Evolutionary conservation across 2,113 vertebrate genomes (phyloP).

Genomic region (Hyaena hyaena): DNA sequence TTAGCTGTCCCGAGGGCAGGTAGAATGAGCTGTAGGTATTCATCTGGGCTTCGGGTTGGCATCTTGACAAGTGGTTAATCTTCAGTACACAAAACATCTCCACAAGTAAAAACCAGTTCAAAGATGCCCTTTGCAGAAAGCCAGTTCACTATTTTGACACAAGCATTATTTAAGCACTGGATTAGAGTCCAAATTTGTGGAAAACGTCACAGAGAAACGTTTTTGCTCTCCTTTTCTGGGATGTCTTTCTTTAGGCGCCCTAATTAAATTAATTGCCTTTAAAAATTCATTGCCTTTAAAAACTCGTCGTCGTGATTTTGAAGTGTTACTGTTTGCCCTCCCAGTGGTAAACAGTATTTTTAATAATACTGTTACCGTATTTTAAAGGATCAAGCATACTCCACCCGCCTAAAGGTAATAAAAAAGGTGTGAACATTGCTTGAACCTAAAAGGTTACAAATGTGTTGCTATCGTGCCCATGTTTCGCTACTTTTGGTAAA

Average conservation of each 20-base stretch:
- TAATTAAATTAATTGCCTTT: slow-evolving; percentile 28
- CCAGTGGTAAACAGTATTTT: background rate
- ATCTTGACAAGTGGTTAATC: slow-evolving; percentile 79
- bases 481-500: background rate
- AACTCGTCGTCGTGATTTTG: background rate
- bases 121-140: slow-evolving; percentile 64
- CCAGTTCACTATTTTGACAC: slow-evolving; percentile 73
- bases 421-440: background rate
- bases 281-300: background rate
- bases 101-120: slow-evolving; percentile 84
- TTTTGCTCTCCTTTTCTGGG: slow-evolving; percentile 33
- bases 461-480: background rate
- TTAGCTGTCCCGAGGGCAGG: slow-evolving; percentile 77
- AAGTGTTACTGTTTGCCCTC: background rate
- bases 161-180: slow-evolving; percentile 46
- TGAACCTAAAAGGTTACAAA: background rate
- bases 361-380: background rate
- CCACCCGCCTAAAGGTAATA: background rate
- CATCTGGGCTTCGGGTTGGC: slow-evolving; percentile 67
- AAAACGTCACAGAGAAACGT: slow-evolving; percentile 33
- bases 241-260: background rate
- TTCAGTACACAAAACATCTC: slow-evolving; percentile 76
- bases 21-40: slow-evolving; percentile 69
- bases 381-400: background rate
- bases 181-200: slow-evolving; percentile 74